phyloP scores from a whole-genome alignment of 2,888 invertebrate genomes.

The Pristionchus japonicus region DNA sequence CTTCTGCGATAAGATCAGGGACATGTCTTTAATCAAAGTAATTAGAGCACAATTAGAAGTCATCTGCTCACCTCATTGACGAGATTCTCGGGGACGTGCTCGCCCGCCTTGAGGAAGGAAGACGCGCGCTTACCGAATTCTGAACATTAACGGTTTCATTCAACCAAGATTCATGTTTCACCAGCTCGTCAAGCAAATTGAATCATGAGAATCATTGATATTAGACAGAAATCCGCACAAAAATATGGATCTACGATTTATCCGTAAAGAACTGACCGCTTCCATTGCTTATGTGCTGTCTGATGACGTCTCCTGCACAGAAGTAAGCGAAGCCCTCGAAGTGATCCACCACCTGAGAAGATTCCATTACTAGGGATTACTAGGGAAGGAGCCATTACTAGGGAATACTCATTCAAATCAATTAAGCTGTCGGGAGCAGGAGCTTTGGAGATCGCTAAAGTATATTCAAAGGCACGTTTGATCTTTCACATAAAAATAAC shows the following conservation, averaged over 20 bases:
- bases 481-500: no score
- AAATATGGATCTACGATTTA: no score
- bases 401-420: neutral
- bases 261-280: constrained; percentile 43
- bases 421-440: no score
- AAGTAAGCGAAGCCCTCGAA: constrained; percentile 44
- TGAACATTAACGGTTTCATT: neutral
- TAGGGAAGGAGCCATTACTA: neutral
- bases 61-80: constrained; percentile 37
- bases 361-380: neutral
- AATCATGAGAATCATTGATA: neutral
- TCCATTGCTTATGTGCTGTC: constrained; percentile 47
- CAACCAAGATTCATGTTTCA: neutral
- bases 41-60: no score
- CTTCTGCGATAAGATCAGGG: no score
- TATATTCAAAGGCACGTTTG: no score
- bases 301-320: constrained; percentile 47
- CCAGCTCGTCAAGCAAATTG: neutral
- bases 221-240: no score
- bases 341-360: constrained; percentile 38
- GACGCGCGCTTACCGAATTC: constrained; percentile 46
- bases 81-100: constrained; percentile 43
- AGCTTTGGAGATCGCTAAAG: no score
- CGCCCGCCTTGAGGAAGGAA: constrained; percentile 45
- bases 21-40: no score